Base-by-base conservation (phyloP, 2,113 vertebrate species). In the Pogona vitticeps region DNA sequence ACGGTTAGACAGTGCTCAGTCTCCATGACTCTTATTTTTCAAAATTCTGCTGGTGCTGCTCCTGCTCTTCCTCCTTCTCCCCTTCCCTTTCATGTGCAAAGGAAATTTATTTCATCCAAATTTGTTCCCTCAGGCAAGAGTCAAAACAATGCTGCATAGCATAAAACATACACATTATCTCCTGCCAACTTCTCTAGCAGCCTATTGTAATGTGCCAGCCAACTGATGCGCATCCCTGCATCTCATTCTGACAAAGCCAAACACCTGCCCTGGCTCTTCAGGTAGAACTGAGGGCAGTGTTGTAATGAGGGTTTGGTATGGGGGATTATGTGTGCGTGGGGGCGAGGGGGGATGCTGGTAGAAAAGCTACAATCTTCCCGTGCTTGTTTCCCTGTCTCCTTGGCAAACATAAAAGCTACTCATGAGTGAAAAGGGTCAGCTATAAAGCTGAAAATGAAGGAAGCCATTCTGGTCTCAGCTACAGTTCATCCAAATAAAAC, bases 151-250 rank as follows among this genome's bases (percentile, higher is more conserved):
- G 46, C 76, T 85, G 46, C 12, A 42, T 31, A 78, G 83, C 40
- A 78, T 31, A 71, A 84, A 65, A 77, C 75, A 85, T 79, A 59
- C 46, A 56, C 67, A 58, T n/a, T 79, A 14, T 28, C 63, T 78
- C 33, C 65, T 79, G 63, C 76, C 52, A 70, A 78, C 76, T 58
- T 52, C 67, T 76, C 75, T 52, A 77, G 73, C 31, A 13, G 21
- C n/a, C 61, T 56, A 77, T 26, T 26, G 42, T 38, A 36, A 77
- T 13, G 14, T 56, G 73, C 73, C 73, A 77, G 31, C 83, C 61
- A 78, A 76, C 18, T 36, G 56, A n/a, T 75, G 72, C 83, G 6
- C 40, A 68, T 58, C 65, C 65, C 33, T n/a, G 65, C 38, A 40
- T 71, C 84, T 68, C 52, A 59, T 70, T 38, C 63, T 78, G 46